Percentiles rank a stretch among this genome's conserved stretches.
phyloP scores from a whole-genome alignment of 2,113 vertebrate genomes.

The Acrocephalus kingi region DNA sequence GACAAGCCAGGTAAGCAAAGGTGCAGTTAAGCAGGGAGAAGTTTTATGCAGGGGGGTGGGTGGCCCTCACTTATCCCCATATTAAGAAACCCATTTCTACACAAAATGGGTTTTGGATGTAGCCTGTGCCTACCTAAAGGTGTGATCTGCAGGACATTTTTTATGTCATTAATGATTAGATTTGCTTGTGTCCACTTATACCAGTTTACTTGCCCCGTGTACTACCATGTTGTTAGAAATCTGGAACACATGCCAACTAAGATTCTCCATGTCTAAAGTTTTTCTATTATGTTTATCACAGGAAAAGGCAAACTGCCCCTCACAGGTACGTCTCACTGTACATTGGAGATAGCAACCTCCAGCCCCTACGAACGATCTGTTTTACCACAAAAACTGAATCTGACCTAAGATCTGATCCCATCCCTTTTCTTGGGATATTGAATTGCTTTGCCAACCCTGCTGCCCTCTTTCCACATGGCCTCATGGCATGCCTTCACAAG shows the following conservation, averaged over 20 bases:
- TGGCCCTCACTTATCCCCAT: accelerated
- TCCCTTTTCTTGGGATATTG: background rate
- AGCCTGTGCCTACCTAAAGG: background rate
- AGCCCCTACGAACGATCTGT: background rate
- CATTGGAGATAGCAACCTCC: background rate
- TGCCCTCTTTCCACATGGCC: background rate
- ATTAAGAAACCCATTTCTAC: background rate
- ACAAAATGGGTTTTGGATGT: background rate
- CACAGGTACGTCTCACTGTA: background rate
- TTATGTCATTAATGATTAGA: background rate
- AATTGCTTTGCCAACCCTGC: background rate
- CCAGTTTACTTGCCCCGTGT: accelerated
- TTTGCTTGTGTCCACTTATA: background rate
- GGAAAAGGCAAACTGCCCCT: background rate
- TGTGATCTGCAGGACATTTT: background rate
- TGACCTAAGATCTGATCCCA: background rate
- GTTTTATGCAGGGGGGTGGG: background rate
- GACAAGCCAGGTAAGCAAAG: background rate
- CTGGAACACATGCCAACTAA: background rate
- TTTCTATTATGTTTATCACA: background rate
- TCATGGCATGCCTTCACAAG: background rate
- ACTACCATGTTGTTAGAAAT: background rate
- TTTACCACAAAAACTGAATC: background rate
- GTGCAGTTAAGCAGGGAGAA: background rate
- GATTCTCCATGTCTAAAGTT: background rate